Base-by-base conservation (phyloP, 1,140 invertebrate species). In the Sinella curviseta region DNA sequence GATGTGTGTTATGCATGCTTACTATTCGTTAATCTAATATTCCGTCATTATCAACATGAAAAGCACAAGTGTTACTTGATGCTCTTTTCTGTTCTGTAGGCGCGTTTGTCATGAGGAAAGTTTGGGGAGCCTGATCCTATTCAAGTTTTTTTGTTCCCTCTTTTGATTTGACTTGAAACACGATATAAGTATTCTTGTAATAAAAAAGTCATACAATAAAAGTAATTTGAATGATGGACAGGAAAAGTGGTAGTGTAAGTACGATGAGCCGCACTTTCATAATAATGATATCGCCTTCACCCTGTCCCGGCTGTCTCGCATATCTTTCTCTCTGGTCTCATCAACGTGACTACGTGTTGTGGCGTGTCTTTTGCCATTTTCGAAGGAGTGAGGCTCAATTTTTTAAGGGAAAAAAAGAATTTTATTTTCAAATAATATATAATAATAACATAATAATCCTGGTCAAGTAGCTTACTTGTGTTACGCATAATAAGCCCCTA, bases 31-130 rank as follows among this genome's bases (percentile, higher is more conserved):
- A 70, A 70, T 70, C 65, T 70, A 31, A 70, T 70, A 70, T 70
- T 70, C 65, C 31, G 65, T 70, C 65, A 70, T 70, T 70, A 60
- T n/a, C 39, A 60, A 60, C 57, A 60, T 60, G 57, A 60, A 60
- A 60, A 60, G 39, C 57, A 60, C 57, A 60, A 60, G 57, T 60
- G 14, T 60, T 60, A 26, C 31, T 31, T 70, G 3, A 70, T 70
- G 2, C 26, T n/a, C 24, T 70, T 70, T 30, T 14, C 26, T 33
- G 26, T 16, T 31, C 31, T 8, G 24, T 14, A 30, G 8, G 31
- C 8, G 28, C 31, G 8, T 70, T 70, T 30, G 8, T 16, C 31
- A n/a, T n/a, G n/a, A n/a, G n/a, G n/a, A n/a, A n/a, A n/a, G n/a
- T n/a, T n/a, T n/a, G n/a, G n/a, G n/a, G n/a, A n/a, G n/a, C n/a